These are phyloP conservation scores for Magallana ariakensis DNA, from an alignment of 1,140 invertebrate species.

Conservation along the genomic window DNA sequence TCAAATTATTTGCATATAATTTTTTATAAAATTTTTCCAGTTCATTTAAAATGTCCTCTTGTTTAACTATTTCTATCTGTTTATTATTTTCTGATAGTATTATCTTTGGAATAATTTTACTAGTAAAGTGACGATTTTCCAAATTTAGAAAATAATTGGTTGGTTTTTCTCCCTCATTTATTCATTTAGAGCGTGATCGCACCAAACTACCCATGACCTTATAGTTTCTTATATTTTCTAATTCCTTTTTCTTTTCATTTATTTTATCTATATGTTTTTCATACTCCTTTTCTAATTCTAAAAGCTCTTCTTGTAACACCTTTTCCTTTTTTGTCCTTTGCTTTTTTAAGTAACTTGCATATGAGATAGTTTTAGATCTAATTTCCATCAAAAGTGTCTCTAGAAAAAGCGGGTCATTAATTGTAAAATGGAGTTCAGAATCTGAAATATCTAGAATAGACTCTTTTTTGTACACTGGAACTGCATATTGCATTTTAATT, in stretches of 20 bases:
- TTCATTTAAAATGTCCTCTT: neutral
- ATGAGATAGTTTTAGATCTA: too few relatives aligned
- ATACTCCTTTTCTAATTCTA: too few relatives aligned
- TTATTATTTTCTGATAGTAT: neutral
- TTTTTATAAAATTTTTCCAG: neutral
- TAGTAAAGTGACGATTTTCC: neutral
- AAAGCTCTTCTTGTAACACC: too few relatives aligned
- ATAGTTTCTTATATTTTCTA: neutral
- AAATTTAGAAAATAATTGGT: too few relatives aligned
- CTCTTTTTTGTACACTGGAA: neutral
- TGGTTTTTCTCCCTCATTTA: too few relatives aligned
- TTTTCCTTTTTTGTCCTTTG: constrained; percentile 9
- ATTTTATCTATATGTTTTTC: too few relatives aligned
- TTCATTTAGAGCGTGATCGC: neutral
- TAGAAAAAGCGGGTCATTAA: too few relatives aligned
- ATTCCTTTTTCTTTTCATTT: too few relatives aligned
- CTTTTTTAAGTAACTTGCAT: neutral
- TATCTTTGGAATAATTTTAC: neutral
- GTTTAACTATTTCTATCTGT: neutral
- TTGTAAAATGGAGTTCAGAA: too few relatives aligned
- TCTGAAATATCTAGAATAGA: neutral
- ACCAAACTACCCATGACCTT: neutral
- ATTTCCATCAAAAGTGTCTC: too few relatives aligned
- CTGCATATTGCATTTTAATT: neutral
- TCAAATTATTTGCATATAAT: neutral